phyloP scores from a whole-genome alignment of 2,113 vertebrate genomes.

The Bothrops jararaca region DNA sequence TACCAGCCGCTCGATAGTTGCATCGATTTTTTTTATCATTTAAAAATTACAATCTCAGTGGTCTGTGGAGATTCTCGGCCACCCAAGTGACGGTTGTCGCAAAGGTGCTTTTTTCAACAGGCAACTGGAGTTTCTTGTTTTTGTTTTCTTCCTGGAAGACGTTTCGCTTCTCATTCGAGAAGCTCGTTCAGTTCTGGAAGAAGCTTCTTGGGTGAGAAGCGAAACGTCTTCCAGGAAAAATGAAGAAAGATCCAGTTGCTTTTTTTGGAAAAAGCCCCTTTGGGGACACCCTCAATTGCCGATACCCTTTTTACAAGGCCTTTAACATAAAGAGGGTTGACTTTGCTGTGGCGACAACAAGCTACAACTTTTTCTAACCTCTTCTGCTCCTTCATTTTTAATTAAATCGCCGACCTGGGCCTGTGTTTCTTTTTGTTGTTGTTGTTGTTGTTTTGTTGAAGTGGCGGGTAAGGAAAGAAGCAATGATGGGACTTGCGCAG shows the following conservation, averaged over 20 bases:
- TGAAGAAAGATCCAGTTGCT: not conserved
- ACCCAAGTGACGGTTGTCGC: fast-evolving
- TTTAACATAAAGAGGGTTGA: not conserved
- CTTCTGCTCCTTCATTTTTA: not conserved
- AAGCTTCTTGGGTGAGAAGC: not conserved
- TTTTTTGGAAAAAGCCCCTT: not conserved
- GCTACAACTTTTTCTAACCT: no score
- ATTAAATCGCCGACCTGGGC: not conserved
- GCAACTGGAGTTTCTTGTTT: not conserved
- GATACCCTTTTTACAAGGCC: not conserved
- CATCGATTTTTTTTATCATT: not conserved
- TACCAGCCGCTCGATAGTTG: not conserved
- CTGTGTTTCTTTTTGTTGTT: not conserved
- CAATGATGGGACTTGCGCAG: conserved; percentile 98
- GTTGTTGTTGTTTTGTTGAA: conserved; percentile 45
- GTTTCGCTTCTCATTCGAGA: not conserved
- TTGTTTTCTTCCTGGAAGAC: not conserved
- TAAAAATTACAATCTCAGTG: not conserved
- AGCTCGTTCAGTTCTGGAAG: not conserved
- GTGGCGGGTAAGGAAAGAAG: conserved; percentile 98
- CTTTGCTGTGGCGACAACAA: not conserved
- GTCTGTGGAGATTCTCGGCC: not conserved
- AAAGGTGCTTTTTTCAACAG: not conserved
- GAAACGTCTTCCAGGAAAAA: not conserved
- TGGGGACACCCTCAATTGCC: not conserved